Base-by-base conservation (phyloP, 2,113 vertebrate species). In the Pionites leucogaster region DNA sequence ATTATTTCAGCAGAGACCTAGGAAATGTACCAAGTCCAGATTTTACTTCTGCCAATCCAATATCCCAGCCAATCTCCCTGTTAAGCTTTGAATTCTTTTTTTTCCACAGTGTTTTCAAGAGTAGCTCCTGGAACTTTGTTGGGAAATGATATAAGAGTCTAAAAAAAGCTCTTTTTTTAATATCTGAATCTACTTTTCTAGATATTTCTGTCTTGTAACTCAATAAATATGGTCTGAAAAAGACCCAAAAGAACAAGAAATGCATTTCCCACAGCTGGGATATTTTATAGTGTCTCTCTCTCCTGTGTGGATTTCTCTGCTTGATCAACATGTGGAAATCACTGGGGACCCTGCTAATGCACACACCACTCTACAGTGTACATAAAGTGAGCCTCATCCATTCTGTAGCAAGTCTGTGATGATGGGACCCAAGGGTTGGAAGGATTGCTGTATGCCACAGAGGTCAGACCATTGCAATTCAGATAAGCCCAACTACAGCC, bases 1-100 rank as follows among this genome's bases (percentile, higher is more conserved):
- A 88, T 86, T 84, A 78, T 62, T 94, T 71, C 90, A 86, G 39
- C n/a, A 75, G 60, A 93, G 57, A 94, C 37, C 33, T 37, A 88
- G 49, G 28, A 95, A 92, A 92, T 41, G 52, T 63, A 87, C 6
- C 28, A 76, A 49, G 41, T 84, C 80, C 81, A 76, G 49, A 50
- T 93, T 89, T 79, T 19, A 49, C 17, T 86, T 76, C 80, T 90
- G 77, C 44, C 57, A 75, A 31, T 57, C 57, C 92, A 57, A 78
- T 41, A 88, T 42, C 22, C 28, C 41, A 69, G 80, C 37, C 90
- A 84, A 35, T 33, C 68, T 75, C 59, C 24, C 28, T 46, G 18
- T 65, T 83, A 88, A 70, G 39, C 10, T 68, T 68, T 71, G 57
- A 9, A 15, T 28, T 64, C 24, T 28, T 69, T 82, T 53, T 74